Evolutionary conservation across 2,888 invertebrate species (phyloP).

Genomic region (Amorpha juglandis): DNA sequence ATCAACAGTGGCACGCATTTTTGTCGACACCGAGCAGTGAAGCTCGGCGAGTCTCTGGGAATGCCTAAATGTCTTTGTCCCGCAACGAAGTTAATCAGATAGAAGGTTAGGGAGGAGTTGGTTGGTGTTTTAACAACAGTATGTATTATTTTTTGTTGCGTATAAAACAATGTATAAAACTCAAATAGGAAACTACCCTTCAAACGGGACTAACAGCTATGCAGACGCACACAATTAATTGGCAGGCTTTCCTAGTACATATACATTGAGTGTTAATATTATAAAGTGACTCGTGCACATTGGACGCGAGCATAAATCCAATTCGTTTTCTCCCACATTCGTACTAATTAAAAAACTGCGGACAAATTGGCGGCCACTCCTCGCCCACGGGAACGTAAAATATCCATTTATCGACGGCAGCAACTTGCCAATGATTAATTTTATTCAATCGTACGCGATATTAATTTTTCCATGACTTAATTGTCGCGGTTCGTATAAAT

Average conservation of each 20-base stretch:
- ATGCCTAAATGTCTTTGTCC: no score
- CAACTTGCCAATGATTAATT: slow-evolving; percentile 75
- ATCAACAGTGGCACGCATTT: no score
- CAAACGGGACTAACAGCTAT: slow-evolving; percentile 22
- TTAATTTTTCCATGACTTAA: slow-evolving; percentile 73
- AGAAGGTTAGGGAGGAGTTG: no score
- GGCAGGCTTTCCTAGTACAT: slow-evolving; percentile 32
- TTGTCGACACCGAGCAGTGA: no score
- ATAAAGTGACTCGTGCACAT: not conserved
- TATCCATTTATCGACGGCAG: slow-evolving; percentile 62
- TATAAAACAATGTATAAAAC: no score
- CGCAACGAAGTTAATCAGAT: no score
- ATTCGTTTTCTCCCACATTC: slow-evolving; percentile 77
- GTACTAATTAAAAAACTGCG: slow-evolving; percentile 82
- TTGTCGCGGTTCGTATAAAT: slow-evolving; percentile 71
- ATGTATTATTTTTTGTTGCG: no score
- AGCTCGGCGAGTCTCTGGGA: no score
- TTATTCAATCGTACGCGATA: slow-evolving; percentile 75
- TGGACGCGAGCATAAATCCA: slow-evolving; percentile 53
- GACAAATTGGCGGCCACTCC: slow-evolving; percentile 78
- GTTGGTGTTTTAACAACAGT: no score
- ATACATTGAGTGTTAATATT: slow-evolving; percentile 21
- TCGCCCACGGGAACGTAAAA: slow-evolving; percentile 80
- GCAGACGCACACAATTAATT: slow-evolving; percentile 30
- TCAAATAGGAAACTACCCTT: no score